Evolutionary conservation across 2,797 vertebrate genomes (phyloP).

Genomic region (Mastacembelus armatus): DNA sequence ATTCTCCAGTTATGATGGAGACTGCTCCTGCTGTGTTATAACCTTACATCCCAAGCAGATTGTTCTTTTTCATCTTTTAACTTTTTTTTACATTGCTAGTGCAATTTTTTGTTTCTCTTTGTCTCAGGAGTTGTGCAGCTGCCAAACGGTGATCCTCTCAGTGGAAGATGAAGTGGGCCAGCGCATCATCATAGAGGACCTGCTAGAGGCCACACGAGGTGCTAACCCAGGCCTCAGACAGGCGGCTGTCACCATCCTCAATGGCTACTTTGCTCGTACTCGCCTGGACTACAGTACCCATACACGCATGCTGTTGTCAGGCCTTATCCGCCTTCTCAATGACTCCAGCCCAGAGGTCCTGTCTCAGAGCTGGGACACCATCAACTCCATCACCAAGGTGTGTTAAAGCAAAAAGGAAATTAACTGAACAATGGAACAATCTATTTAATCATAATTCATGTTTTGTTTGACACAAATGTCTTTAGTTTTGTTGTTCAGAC

Average conservation of each 20-base stretch:
- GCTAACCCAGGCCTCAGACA: constrained; percentile 91
- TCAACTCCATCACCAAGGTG: constrained; percentile 97
- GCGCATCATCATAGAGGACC: constrained; percentile 95
- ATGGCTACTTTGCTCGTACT: constrained; percentile 94
- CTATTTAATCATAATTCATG: too few relatives aligned
- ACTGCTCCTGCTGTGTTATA: not conserved
- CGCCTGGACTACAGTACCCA: constrained; percentile 93
- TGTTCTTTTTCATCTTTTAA: not conserved
- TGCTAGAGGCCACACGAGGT: constrained; percentile 92
- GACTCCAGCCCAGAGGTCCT: constrained; percentile 91
- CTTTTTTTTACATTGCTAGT: not conserved
- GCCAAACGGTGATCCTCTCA: constrained; percentile 94
- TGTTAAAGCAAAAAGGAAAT: not conserved
- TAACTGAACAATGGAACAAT: too few relatives aligned
- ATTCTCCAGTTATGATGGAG: not conserved
- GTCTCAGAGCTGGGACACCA: constrained; percentile 96
- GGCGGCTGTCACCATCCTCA: constrained; percentile 93
- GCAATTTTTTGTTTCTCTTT: not conserved
- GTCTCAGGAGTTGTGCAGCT: constrained; percentile 91
- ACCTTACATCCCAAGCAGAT: too few relatives aligned
- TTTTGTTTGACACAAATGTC: not conserved
- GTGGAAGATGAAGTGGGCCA: constrained; percentile 97
- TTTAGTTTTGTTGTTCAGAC: not conserved
- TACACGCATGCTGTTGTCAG: constrained; percentile 90
- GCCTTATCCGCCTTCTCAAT: constrained; percentile 95